phyloP scores from a whole-genome alignment of 2,797 vertebrate genomes.

The Pristis pectinata region DNA sequence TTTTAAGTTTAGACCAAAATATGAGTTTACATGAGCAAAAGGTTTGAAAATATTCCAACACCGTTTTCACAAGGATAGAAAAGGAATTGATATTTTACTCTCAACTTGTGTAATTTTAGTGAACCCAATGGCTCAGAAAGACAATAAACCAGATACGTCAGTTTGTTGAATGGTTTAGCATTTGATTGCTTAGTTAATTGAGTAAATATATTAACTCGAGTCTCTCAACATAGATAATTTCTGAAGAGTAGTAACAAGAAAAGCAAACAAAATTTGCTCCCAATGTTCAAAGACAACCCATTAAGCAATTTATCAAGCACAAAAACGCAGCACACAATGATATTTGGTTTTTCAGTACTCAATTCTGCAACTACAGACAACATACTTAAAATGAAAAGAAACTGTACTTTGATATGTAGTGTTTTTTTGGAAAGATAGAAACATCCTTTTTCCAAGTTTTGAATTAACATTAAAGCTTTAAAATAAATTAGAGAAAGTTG shows the following conservation, averaged over 20 bases:
- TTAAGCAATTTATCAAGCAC: neutral
- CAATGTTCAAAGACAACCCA: constrained; percentile 5
- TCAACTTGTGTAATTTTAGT: neutral
- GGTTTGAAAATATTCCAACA: neutral
- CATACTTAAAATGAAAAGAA: neutral
- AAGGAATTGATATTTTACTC: too few species aligned
- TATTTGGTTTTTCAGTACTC: neutral
- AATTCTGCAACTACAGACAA: too few species aligned
- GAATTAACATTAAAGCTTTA: neutral
- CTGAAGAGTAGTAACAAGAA: neutral
- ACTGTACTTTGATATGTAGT: neutral
- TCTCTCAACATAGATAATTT: neutral
- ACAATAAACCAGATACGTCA: constrained; percentile 1
- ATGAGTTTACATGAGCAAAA: neutral
- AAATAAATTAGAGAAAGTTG: neutral
- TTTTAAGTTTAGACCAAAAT: neutral
- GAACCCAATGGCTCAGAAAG: constrained; percentile 20
- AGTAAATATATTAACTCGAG: constrained; percentile 10
- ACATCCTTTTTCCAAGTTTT: neutral
- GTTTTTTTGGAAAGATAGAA: neutral
- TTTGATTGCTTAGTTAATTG: constrained; percentile 26
- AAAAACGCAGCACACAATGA: constrained; percentile 1
- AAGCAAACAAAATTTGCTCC: neutral
- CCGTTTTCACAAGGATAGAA: constrained; percentile 7
- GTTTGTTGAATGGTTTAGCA: neutral